Base-by-base conservation (phyloP, 2,113 vertebrate species). In the Ammodytes dubius region DNA sequence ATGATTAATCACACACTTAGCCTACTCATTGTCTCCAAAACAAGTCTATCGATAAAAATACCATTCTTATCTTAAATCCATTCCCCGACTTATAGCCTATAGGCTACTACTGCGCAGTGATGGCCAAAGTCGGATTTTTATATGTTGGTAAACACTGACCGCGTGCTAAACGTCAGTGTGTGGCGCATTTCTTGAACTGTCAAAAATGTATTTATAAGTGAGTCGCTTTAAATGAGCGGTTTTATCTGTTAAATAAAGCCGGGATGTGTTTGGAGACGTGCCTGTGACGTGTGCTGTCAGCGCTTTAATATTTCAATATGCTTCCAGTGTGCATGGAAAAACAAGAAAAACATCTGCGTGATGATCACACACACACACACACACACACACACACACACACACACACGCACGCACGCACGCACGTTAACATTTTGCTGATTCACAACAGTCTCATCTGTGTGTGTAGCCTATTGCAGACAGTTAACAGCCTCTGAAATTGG, bases 381-480 rank as follows among this genome's bases (percentile, higher is more conserved):
- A 10, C 74, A 17, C 40, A 37, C 54, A 39, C 67, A 54, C 58
- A 14, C 53, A 37, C 37, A n/a, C 40, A 66, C 60, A 64, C 42
- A n/a, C 74, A 39, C 42, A 15, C 45, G 4, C 56, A 27, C 19
- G 9, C 50, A 67, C 50, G 58, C 52, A 65, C 60, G 12, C 37
- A 52, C n/a, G 54, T 53, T 64, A 65, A 53, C 46, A 59, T 87
- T 79, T 76, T 75, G 86, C 84, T 88, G 87, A 85, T 82, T 88
- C 85, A 91, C 77, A 68, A 85, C 72, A 79, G 67, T 17, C 79
- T 74, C 77, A 72, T 89, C 57, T 85, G 4, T 63, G 59, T 66
- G 40, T 17, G 2, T 73, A 13, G 27, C 27, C 27, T 77, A 60
- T 37, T 6, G 60, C 57, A 74, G 14, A 14, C 52, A 64, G 70